These are phyloP conservation scores for Ameiurus melas DNA, from an alignment of 2,113 vertebrate genomes.

Conservation along the genomic window DNA sequence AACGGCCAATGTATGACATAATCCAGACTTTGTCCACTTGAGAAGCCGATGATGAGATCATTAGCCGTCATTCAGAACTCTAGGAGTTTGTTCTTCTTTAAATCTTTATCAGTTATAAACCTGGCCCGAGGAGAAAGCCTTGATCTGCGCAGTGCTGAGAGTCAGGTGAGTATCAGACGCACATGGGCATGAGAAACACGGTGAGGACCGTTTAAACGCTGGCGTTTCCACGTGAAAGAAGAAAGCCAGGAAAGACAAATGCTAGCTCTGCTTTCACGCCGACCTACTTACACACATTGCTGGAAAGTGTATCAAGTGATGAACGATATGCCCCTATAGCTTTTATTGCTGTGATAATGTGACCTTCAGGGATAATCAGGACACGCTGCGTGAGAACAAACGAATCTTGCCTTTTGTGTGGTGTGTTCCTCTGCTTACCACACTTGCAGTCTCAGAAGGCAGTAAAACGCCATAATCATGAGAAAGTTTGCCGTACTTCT, in stretches of 20 bases:
- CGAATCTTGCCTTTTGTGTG: conserved; percentile 65
- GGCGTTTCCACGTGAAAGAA: conserved; percentile 33
- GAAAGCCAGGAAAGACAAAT: conserved; percentile 32
- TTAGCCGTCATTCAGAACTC: conserved; percentile 38
- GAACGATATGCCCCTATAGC: conserved; percentile 62
- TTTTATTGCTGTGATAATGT: conserved; percentile 60
- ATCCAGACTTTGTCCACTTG: conserved; percentile 17
- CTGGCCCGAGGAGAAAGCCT: conserved; percentile 59
- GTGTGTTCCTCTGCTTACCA: conserved; percentile 53
- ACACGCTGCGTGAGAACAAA: conserved; percentile 64
- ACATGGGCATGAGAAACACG: conserved; percentile 60
- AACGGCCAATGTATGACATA: not conserved
- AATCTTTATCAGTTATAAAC: conserved; percentile 53
- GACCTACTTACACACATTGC: conserved; percentile 50
- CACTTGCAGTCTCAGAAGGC: conserved; percentile 57
- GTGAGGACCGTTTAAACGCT: not conserved
- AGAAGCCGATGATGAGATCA: conserved; percentile 35
- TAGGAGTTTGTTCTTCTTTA: conserved; percentile 49
- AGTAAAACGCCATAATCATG: conserved; percentile 66
- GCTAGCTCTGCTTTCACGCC: conserved; percentile 55
- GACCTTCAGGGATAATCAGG: conserved; percentile 50
- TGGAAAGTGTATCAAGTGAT: conserved; percentile 64
- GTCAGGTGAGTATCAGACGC: conserved; percentile 66
- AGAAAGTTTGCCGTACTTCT: conserved; percentile 59
- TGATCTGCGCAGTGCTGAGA: conserved; percentile 63